Base-by-base conservation (phyloP, 1,140 invertebrate genomes). In the Drosophila nebulosa region DNA sequence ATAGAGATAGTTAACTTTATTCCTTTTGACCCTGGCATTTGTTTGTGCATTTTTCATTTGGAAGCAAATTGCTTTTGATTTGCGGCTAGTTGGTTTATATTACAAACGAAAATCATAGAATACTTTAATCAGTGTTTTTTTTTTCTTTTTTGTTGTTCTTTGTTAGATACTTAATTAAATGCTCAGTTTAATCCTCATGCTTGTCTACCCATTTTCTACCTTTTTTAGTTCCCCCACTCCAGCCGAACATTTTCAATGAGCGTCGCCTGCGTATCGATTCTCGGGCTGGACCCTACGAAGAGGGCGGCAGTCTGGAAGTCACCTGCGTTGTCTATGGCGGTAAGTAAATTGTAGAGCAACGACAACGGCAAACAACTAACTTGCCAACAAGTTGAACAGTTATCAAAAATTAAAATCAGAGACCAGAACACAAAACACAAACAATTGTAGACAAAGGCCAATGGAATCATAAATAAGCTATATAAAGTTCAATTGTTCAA, bases 281-380 rank as follows among this genome's bases (percentile, higher is more conserved):
- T 5, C 92, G 94, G 9, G 96, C 97, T 30, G 97, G 97, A 52
- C 97, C 97, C 51, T 98, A 97, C 92, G 94, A 95, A 80, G 97
- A 97, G 92, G 96, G 96, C 16, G 94, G 95, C 10, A 94, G 95
- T 64, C 94, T 97, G 92, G 94, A 95, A 90, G 93, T 98, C 59
- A 95, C 94, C 69, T 98, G 97, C 92, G 94, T 96, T 64, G 96
- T 97, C 35, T 94, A 93, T 36, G 97, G 97, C 91, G 97, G 97
- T 98, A 93, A 95, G 94, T 93, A 63, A 46, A 24, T 10, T 42
- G 32, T 46, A 53, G 51, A 59, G 30, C 22, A 58, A 42, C n/a
- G n/a, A 64, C 46, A 26, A 59, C 30, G 39, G 12, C 10, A 10
- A 12, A 53, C 57, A 32, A 12, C 30, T 0, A 46, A 78, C 74